Percentiles rank a stretch among this genome's conserved stretches.
phyloP scores from a whole-genome alignment of 1,140 invertebrate species.

The Anthonomus grandis region DNA sequence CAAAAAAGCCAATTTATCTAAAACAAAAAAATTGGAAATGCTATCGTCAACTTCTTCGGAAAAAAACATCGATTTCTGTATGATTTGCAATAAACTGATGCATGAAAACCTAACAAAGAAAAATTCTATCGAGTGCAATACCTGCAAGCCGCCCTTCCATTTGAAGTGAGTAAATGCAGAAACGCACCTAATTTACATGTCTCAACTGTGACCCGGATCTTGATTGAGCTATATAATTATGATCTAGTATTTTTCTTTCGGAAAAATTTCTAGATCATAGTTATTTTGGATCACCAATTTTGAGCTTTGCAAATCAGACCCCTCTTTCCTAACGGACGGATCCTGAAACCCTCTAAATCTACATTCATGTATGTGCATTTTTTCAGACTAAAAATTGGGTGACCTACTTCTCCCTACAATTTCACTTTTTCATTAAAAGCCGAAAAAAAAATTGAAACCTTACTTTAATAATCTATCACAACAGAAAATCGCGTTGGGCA shows the following conservation, averaged over 20 bases:
- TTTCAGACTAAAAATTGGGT: not conserved
- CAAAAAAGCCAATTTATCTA: no score
- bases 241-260: constrained; percentile 11
- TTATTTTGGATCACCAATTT: not conserved
- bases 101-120: not conserved
- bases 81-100: not conserved
- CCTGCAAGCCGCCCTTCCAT: not conserved
- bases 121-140: not conserved
- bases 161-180: not conserved
- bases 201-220: not conserved
- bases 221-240: not conserved
- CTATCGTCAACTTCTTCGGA: constrained; percentile 10
- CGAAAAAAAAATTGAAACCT: no score
- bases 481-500: no score
- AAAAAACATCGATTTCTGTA: not conserved
- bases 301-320: not conserved
- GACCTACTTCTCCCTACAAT: not conserved
- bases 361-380: not conserved
- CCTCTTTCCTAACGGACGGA: not conserved
- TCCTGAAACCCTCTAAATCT: not conserved
- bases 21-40: no score
- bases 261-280: not conserved
- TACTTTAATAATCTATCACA: no score
- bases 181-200: constrained; percentile 1
- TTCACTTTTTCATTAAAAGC: no score